Percentiles rank a stretch among this genome's conserved stretches.
phyloP scores from a whole-genome alignment of 2,888 invertebrate species.

The Trachelus troglodyta region DNA sequence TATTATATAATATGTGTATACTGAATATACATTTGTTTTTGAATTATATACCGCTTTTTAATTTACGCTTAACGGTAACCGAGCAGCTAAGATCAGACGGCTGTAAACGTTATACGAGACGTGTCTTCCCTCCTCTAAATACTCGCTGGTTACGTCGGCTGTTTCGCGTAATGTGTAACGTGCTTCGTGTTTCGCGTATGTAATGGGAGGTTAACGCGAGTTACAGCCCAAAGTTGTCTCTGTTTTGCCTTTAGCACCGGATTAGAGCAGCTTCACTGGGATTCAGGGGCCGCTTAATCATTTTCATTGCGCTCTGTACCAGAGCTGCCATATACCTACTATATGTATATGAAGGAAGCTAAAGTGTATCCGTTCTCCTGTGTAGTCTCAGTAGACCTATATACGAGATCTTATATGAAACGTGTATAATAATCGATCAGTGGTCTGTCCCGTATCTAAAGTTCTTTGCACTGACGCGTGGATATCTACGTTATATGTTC shows the following conservation, averaged over 20 bases:
- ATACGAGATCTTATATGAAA: too few relatives aligned
- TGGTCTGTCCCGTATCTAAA: too few relatives aligned
- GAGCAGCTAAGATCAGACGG: not conserved
- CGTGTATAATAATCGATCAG: too few relatives aligned
- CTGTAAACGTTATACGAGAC: not conserved
- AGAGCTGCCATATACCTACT: not conserved
- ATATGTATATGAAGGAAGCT: not conserved
- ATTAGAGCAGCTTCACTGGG: slow-evolving; percentile 59
- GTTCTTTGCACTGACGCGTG: slow-evolving; percentile 8
- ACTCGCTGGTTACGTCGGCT: not conserved
- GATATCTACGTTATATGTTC: not conserved
- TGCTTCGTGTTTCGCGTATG: slow-evolving; percentile 36
- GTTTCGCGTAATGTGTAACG: slow-evolving; percentile 4
- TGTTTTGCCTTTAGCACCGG: slow-evolving; percentile 60
- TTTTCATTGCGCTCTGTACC: slow-evolving; percentile 49
- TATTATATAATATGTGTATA: too few relatives aligned
- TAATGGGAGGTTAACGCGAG: slow-evolving; percentile 47
- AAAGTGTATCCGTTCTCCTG: slow-evolving; percentile 29
- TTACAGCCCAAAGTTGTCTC: slow-evolving; percentile 47
- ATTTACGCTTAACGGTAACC: not conserved
- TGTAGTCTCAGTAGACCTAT: slow-evolving; percentile 14
- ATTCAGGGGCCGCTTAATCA: slow-evolving; percentile 59
- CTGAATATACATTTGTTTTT: too few relatives aligned
- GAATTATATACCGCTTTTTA: too few relatives aligned
- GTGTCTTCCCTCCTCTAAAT: not conserved